Conservation (phyloP, 2,797 vertebrate species). For the Lutjanus campechanus region DNA sequence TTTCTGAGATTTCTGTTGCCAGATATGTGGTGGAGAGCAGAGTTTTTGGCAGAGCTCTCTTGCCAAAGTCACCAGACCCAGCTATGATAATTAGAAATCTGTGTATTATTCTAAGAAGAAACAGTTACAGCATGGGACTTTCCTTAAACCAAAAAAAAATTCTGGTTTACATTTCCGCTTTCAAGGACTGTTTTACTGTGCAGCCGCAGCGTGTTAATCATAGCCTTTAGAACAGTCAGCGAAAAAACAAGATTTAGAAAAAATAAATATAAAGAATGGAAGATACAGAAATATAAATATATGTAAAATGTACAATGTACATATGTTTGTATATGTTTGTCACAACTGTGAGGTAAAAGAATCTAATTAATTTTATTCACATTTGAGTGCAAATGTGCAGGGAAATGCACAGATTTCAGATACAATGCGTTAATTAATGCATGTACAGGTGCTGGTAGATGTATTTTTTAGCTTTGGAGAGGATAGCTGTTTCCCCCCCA, state of each 20-base stretch:
- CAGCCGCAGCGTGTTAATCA: background rate
- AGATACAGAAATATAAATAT: background rate
- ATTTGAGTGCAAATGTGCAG: background rate
- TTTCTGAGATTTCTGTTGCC: background rate
- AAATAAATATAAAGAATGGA: no score
- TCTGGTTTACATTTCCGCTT: slow-evolving; percentile 8
- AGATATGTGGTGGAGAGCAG: no score
- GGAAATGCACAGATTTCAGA: background rate
- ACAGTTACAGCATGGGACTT: background rate
- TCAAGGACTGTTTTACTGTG: background rate
- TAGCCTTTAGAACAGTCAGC: background rate
- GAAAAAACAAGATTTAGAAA: background rate
- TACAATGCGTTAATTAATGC: background rate
- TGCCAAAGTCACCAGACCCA: background rate
- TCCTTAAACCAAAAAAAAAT: background rate
- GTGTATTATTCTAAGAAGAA: no score
- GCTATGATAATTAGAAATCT: background rate
- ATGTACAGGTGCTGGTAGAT: background rate
- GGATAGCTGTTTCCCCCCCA: background rate
- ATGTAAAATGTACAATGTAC: no score
- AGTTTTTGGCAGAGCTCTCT: background rate
- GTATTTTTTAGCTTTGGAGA: background rate
- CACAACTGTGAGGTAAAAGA: no score
- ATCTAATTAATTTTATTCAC: background rate
- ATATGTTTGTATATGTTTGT: no score